phyloP scores from a whole-genome alignment of 2,797 vertebrate genomes.

The Sebastes taczanowskii region DNA sequence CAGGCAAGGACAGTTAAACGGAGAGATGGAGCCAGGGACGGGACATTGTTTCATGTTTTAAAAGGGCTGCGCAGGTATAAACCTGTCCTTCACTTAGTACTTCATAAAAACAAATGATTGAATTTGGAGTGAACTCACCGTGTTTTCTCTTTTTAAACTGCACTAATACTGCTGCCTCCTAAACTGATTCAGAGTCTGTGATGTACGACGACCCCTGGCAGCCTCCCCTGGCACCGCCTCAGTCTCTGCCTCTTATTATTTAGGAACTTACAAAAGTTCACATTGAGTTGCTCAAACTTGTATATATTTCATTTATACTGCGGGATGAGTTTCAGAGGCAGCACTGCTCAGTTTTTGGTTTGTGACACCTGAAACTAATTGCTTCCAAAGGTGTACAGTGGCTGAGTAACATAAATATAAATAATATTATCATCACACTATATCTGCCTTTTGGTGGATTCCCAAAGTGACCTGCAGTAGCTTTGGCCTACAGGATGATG shows the following conservation, averaged over 20 bases:
- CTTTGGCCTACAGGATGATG: not conserved
- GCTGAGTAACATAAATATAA: not conserved
- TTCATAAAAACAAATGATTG: not conserved
- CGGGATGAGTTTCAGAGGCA: not conserved
- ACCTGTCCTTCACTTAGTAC: not conserved
- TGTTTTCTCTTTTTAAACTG: not conserved
- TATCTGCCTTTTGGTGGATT: not conserved
- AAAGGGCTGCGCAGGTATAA: not conserved
- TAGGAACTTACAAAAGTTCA: not conserved
- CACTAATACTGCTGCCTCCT: not conserved
- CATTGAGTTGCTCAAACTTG: not conserved
- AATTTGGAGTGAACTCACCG: not conserved
- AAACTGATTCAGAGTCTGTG: not conserved
- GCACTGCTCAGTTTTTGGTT: not conserved
- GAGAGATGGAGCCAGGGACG: not conserved
- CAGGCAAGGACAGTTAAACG: not conserved
- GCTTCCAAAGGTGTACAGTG: not conserved
- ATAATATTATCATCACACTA: not conserved
- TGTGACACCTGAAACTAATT: not conserved
- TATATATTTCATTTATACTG: not conserved
- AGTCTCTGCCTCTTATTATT: constrained; percentile 7
- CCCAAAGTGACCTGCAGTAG: not conserved
- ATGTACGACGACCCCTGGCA: constrained; percentile 2
- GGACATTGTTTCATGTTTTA: not conserved
- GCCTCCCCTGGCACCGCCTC: not conserved